Conservation (phyloP, 1,140 invertebrate genomes). For the Ridgeia piscesae region DNA sequence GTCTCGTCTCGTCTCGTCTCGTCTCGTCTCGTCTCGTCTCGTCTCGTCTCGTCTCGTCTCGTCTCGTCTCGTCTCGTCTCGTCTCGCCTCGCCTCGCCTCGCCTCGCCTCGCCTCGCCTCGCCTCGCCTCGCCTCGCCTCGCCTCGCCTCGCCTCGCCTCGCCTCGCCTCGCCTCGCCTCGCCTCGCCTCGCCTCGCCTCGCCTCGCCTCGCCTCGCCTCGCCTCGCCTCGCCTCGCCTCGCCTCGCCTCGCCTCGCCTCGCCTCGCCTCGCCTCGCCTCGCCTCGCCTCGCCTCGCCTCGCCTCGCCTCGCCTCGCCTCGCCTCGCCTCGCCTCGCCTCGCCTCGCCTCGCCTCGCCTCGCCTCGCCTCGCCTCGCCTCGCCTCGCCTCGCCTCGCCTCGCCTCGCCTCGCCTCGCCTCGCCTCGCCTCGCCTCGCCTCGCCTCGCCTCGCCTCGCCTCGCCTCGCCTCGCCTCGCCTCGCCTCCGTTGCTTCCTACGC, state of each 20-base stretch:
- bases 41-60: neutral
- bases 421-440: slow-evolving; percentile 9
- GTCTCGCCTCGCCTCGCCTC: neutral
- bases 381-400: neutral
- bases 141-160: slow-evolving; percentile 7
- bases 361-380: neutral
- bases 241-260: neutral
- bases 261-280: neutral
- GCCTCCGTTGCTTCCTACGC: neutral
- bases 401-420: slow-evolving; percentile 7
- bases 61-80: neutral
- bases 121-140: slow-evolving; percentile 9
- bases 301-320: slow-evolving; percentile 7
- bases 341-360: neutral
- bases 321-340: slow-evolving; percentile 1
- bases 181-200: neutral
- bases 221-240: slow-evolving; percentile 7
- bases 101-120: neutral
- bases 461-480: too few relatives aligned
- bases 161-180: neutral
- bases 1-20: neutral
- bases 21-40: neutral
- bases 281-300: neutral
- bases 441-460: too few relatives aligned
- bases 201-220: neutral